These are phyloP conservation scores for Tetropium fuscum DNA, from an alignment of 2,888 invertebrate species.

Conservation along the genomic window DNA sequence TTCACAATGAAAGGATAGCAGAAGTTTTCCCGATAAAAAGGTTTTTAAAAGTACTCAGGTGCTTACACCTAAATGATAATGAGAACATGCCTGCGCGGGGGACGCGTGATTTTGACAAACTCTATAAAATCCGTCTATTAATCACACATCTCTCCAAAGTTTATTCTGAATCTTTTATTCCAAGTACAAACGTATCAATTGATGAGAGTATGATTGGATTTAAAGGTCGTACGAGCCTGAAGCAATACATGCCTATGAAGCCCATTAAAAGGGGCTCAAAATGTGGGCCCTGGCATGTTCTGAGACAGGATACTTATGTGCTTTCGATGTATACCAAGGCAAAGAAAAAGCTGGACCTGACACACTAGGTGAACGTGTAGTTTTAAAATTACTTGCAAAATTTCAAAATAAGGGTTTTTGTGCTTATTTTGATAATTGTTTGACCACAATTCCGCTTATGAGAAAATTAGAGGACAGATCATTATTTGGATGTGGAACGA, in stretches of 20 bases:
- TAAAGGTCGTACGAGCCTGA: slow-evolving; percentile 31
- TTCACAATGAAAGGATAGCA: not conserved
- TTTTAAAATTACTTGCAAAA: slow-evolving; percentile 44
- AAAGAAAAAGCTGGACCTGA: slow-evolving; percentile 24
- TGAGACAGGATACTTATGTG: slow-evolving; percentile 12
- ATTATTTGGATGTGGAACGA: slow-evolving; percentile 53
- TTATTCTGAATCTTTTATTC: slow-evolving; percentile 23
- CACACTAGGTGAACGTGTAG: slow-evolving; percentile 47
- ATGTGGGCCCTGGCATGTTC: slow-evolving; percentile 20
- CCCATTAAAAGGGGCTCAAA: slow-evolving; percentile 31
- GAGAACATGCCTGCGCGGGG: slow-evolving; percentile 31
- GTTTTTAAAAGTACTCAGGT: slow-evolving; percentile 41
- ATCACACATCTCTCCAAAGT: slow-evolving; percentile 22
- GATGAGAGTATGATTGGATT: slow-evolving; percentile 35
- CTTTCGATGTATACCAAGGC: slow-evolving; percentile 30
- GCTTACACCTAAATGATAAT: slow-evolving; percentile 39
- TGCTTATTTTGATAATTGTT: slow-evolving; percentile 53
- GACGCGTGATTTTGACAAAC: slow-evolving; percentile 33
- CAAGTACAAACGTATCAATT: slow-evolving; percentile 22
- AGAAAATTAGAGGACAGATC: slow-evolving; percentile 39
- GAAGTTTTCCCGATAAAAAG: not conserved
- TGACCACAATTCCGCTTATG: slow-evolving; percentile 49
- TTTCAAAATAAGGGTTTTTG: slow-evolving; percentile 46
- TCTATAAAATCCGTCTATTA: slow-evolving; percentile 39
- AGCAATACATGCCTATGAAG: slow-evolving; percentile 30